Evolutionary conservation across 2,113 vertebrate species (phyloP), one percentile per base, ranked within the genome.

Genomic region (Gallinago media): DNA sequence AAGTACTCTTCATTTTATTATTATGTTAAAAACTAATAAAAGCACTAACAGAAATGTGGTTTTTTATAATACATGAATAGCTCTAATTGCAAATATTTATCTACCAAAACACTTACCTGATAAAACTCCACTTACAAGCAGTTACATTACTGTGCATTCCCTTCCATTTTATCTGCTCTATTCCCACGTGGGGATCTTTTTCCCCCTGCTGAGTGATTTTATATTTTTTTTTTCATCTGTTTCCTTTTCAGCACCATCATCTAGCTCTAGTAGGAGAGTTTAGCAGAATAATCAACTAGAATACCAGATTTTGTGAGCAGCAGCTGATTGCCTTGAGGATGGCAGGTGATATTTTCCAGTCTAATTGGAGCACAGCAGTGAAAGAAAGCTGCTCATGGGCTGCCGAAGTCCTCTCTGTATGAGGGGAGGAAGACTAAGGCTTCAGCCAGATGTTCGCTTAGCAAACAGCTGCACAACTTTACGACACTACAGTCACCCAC

Each of bases 21-120:
- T 34, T 65, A 32, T 59, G 15, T 42, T 38, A 14, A 58, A 63
- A 80, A 55, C 12, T 10, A 18, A 55, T 38, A 77, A 91, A 55
- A 66, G 8, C 2, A 32, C 4, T 59, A 40, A n/a, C 77, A 74
- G 1, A 78, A 21, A 16, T 7, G 40, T 3, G 0, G 0, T n/a
- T 67, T 66, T 83, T 66, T 26, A 47, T 20, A 74, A 49, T 31
- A 62, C 1, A 8, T 9, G 0, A 59, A n/a, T 40, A 84, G 31
- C 22, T 22, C 2, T 66, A 63, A 85, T 65, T 89, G 40, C 11
- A 90, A 62, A 55, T 42, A 44, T 52, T 68, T 58, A 61, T 58
- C 56, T 70, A 44, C 9, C 8, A 38, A 84, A 65, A 73, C 25
- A 74, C 3, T 80, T 29, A 22, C 11, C 18, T 52, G 23, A 44